Evolutionary conservation across 2,888 invertebrate genomes (phyloP).

Genomic region (Hemistola chrysoprasaria): DNA sequence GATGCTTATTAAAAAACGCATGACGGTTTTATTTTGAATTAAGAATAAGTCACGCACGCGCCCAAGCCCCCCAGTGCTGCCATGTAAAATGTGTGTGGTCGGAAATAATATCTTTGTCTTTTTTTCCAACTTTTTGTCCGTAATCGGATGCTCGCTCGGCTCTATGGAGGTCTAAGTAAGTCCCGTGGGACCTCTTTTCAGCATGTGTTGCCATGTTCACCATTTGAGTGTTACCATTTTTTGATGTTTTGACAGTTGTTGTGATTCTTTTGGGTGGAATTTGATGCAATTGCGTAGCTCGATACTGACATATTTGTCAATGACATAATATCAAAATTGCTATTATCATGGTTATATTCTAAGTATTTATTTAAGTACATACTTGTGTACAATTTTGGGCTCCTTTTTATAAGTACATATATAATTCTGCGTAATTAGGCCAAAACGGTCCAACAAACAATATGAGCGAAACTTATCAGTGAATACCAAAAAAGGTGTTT

Average conservation of each 20-base stretch:
- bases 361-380: too few species aligned
- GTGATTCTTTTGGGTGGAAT: too few species aligned
- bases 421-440: too few species aligned
- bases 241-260: constrained; percentile 15
- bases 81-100: constrained; percentile 30
- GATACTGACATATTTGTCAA: too few species aligned
- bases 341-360: too few species aligned
- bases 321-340: too few species aligned
- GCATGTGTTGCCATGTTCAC: constrained; percentile 16
- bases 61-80: constrained; percentile 24
- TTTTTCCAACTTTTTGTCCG: constrained; percentile 73
- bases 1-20: constrained; percentile 26
- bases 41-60: constrained; percentile 27
- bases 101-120: constrained; percentile 74
- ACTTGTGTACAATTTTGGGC: too few species aligned
- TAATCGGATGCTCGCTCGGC: constrained; percentile 75
- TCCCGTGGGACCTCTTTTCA: constrained; percentile 42
- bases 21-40: constrained; percentile 25
- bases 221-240: constrained; percentile 12
- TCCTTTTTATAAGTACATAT: too few species aligned
- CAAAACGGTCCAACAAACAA: too few species aligned
- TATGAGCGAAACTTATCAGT: too few species aligned
- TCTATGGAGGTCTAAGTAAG: constrained; percentile 80
- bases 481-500: too few species aligned
- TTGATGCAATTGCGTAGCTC: too few species aligned